A percentile compares a stretch with the other conserved stretches of the same genome.
These are phyloP conservation scores for Gortyna flavago DNA, from an alignment of 2,888 invertebrate genomes.

Conservation along the genomic window DNA sequence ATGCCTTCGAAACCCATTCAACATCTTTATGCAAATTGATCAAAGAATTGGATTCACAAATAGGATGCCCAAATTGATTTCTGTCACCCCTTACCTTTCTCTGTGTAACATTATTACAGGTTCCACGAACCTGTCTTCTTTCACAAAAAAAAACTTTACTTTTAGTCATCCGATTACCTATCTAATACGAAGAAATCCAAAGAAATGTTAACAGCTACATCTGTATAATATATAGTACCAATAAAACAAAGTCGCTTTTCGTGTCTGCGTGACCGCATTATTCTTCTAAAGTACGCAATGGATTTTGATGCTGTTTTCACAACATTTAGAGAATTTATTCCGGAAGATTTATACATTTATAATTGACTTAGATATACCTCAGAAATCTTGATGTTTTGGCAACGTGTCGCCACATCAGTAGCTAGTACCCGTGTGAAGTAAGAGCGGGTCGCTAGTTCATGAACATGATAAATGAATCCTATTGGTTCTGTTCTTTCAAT, in stretches of 20 bases:
- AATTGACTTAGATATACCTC: not conserved
- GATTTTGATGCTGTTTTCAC: not conserved
- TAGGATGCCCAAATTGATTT: conserved; percentile 60
- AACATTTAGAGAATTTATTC: not conserved
- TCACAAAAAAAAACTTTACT: conserved; percentile 20
- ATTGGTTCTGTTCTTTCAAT: conserved; percentile 13
- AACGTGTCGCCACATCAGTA: not conserved
- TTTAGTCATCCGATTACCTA: conserved; percentile 40
- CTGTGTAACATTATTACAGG: conserved; percentile 45
- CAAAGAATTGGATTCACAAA: conserved; percentile 60
- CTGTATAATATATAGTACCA: not conserved
- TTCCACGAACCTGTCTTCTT: conserved; percentile 24
- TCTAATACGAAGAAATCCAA: conserved; percentile 12
- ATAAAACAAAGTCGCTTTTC: not conserved
- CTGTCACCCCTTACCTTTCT: conserved; percentile 55
- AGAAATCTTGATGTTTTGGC: not conserved
- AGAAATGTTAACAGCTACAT: conserved; percentile 12
- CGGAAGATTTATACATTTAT: not conserved
- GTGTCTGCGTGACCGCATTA: no score
- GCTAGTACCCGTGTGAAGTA: not conserved
- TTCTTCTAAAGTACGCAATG: not conserved
- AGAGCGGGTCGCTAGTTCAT: not conserved
- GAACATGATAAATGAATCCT: conserved; percentile 39
- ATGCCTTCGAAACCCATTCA: conserved; percentile 48
- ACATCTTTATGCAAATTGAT: conserved; percentile 55